A percentile compares a stretch with the other conserved stretches of the same genome.
Conservation (phyloP, 1,140 invertebrate species). For the Zophobas atratus region DNA sequence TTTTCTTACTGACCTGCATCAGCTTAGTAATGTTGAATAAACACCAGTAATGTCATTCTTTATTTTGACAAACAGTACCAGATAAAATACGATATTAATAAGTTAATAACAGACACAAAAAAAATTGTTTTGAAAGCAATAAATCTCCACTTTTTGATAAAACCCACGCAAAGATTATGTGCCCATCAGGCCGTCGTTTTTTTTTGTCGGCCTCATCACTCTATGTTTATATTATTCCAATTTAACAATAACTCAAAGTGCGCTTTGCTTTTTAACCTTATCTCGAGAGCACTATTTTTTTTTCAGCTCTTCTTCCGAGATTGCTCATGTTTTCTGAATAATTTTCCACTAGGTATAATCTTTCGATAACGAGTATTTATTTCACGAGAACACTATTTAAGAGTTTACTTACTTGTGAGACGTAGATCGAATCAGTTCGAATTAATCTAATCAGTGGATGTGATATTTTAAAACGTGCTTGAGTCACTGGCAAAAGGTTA, state of each 20-base stretch:
- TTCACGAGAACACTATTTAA: constrained; percentile 34
- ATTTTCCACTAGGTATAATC: constrained; percentile 53
- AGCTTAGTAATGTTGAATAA: no score
- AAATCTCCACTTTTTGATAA: no score
- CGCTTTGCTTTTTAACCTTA: constrained; percentile 29
- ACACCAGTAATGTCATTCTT: no score
- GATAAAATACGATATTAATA: no score
- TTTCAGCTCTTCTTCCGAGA: constrained; percentile 23
- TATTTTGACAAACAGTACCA: no score
- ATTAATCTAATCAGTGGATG: constrained; percentile 36
- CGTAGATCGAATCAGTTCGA: constrained; percentile 30
- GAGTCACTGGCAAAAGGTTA: constrained; percentile 16
- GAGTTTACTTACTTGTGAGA: constrained; percentile 45
- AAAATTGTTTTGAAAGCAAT: no score
- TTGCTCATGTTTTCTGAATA: constrained; percentile 44
- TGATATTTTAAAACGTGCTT: background rate
- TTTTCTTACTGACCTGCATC: background rate
- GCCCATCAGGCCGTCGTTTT: background rate
- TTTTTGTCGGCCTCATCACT: background rate
- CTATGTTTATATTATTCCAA: background rate
- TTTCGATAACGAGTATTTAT: constrained; percentile 47
- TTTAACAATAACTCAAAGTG: constrained; percentile 15
- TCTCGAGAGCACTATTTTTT: constrained; percentile 38
- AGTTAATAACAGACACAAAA: no score
- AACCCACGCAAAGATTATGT: no score